Percentiles rank a stretch among this genome's conserved stretches.
phyloP scores from a whole-genome alignment of 2,888 invertebrate genomes.

The Isotomurus palustris region DNA sequence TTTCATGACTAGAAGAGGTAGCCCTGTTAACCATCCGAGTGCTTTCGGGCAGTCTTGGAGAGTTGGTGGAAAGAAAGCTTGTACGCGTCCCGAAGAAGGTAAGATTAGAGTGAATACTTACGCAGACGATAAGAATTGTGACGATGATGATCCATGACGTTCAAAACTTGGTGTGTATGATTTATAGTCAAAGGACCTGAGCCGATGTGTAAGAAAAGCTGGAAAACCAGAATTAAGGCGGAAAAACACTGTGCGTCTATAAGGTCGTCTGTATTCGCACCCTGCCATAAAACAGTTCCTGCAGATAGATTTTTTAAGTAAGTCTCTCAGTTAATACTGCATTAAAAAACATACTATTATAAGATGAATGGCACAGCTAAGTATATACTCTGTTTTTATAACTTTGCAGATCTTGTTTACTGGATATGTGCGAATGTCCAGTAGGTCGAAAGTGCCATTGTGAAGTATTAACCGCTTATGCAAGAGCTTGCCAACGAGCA shows the following conservation, averaged over 20 bases:
- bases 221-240: conserved; percentile 48
- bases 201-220: conserved; percentile 43
- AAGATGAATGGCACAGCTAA: no score
- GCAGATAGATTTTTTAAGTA: conserved; percentile 73
- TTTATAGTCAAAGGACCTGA: conserved; percentile 50
- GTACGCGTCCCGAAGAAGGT: conserved; percentile 56
- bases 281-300: conserved; percentile 74
- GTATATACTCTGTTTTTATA: conserved; percentile 15
- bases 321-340: conserved; percentile 43
- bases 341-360: no score
- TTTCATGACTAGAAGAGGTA: conserved; percentile 61
- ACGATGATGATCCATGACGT: no score
- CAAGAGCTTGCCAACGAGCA: conserved; percentile 74
- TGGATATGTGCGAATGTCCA: conserved; percentile 85
- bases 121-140: neutral
- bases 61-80: conserved; percentile 72
- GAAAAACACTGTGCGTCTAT: conserved; percentile 54
- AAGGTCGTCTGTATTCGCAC: conserved; percentile 60
- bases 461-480: conserved; percentile 83
- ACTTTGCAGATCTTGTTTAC: conserved; percentile 63
- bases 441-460: conserved; percentile 72
- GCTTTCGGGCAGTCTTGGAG: conserved; percentile 87
- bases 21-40: conserved; percentile 60
- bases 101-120: conserved; percentile 1
- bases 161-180: no score